phyloP scores from a whole-genome alignment of 1,140 invertebrate genomes.

The Macrocentrus cingulum region DNA sequence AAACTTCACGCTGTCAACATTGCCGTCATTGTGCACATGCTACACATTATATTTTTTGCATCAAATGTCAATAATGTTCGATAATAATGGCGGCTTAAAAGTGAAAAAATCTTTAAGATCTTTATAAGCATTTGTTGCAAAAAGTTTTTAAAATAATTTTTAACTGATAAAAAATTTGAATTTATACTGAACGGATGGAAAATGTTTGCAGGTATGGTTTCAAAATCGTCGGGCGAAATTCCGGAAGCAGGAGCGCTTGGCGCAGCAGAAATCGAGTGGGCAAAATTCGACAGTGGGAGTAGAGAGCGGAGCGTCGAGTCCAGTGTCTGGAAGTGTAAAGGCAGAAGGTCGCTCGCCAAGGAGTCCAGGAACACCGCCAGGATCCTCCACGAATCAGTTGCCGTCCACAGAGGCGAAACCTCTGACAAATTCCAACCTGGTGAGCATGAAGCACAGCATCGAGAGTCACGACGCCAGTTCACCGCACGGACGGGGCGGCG shows the following conservation, averaged over 20 bases:
- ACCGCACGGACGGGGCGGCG: slow-evolving; percentile 44
- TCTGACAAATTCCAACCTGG: slow-evolving; percentile 40
- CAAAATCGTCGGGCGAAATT: slow-evolving; percentile 91
- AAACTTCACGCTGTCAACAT: too few species aligned
- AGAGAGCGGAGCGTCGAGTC: slow-evolving; percentile 44
- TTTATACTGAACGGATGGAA: too few species aligned
- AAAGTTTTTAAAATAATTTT: too few species aligned
- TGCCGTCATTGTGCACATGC: too few species aligned
- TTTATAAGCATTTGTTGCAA: too few species aligned
- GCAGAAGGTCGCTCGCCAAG: slow-evolving; percentile 54
- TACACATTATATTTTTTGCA: too few species aligned
- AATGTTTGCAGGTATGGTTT: slow-evolving; percentile 94
- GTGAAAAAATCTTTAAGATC: too few species aligned
- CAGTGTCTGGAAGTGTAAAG: slow-evolving; percentile 42
- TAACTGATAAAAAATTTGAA: too few species aligned
- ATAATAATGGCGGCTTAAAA: too few species aligned
- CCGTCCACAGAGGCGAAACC: slow-evolving; percentile 51
- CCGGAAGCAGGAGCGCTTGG: slow-evolving; percentile 85
- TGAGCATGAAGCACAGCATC: slow-evolving; percentile 39
- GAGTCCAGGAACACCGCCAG: slow-evolving; percentile 53
- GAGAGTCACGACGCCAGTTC: slow-evolving; percentile 37
- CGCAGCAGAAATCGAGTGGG: slow-evolving; percentile 69
- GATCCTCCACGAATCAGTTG: slow-evolving; percentile 42
- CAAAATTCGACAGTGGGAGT: slow-evolving; percentile 35
- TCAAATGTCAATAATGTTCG: too few species aligned